These are phyloP conservation scores for Cecidostiba fungosa DNA, from an alignment of 2,888 invertebrate species.

Conservation along the genomic window DNA sequence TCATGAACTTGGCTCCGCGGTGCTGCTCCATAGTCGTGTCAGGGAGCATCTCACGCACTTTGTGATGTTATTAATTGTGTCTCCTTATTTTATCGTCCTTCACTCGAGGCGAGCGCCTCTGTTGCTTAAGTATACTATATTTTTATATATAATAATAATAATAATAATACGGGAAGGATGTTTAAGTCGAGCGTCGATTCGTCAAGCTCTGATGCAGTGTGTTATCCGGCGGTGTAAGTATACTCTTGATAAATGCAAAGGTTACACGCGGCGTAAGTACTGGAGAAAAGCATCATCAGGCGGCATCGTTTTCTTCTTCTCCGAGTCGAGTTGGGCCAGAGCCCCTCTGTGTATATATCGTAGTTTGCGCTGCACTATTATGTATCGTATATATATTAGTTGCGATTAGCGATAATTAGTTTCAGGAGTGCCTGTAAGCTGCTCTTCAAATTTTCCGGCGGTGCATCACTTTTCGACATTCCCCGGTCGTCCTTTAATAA, in stretches of 20 bases:
- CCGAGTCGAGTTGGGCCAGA: too few relatives aligned
- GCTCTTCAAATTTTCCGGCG: not conserved
- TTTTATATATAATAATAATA: not conserved
- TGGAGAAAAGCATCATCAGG: not conserved
- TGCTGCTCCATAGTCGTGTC: conserved; percentile 39
- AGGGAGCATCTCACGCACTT: not conserved
- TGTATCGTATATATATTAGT: conserved; percentile 46
- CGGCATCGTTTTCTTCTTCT: not conserved
- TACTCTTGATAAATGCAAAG: conserved; percentile 22
- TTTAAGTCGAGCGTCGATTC: too few relatives aligned
- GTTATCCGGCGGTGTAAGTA: too few relatives aligned
- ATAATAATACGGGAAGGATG: too few relatives aligned
- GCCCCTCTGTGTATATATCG: too few relatives aligned
- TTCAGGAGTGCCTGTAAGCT: conserved; percentile 29
- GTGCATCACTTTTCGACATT: conserved; percentile 8
- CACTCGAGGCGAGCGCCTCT: too few relatives aligned
- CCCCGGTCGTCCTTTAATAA: not conserved
- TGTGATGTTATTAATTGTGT: too few relatives aligned
- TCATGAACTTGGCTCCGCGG: conserved; percentile 67
- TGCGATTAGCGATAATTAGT: conserved; percentile 54
- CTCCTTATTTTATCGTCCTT: too few relatives aligned
- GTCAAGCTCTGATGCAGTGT: too few relatives aligned
- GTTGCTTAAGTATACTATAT: not conserved
- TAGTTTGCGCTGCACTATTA: too few relatives aligned
- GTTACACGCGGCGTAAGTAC: conserved; percentile 29